A percentile compares a stretch with the other conserved stretches of the same genome.
These are phyloP conservation scores for Choristoneura fumiferana DNA, from an alignment of 1,140 invertebrate species.

Conservation along the genomic window DNA sequence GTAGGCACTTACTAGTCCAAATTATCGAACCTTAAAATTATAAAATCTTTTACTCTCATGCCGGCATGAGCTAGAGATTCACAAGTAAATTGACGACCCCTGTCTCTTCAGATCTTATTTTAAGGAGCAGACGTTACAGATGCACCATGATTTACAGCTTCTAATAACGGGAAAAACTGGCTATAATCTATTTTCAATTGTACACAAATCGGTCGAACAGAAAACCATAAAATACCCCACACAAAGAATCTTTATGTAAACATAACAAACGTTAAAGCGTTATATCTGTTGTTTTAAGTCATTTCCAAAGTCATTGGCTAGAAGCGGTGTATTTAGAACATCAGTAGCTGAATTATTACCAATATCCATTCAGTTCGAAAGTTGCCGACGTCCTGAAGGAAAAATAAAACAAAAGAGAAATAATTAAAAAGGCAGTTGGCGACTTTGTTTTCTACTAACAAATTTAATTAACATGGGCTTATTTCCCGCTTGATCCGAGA, in stretches of 20 bases:
- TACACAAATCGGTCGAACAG: conserved; percentile 77
- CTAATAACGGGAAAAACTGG: conserved; percentile 77
- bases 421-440: conserved; percentile 60
- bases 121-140: conserved; percentile 61
- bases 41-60: no score
- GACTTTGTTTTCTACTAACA: conserved; percentile 56
- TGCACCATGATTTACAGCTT: conserved; percentile 72
- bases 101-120: conserved; percentile 61
- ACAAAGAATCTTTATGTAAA: conserved; percentile 79
- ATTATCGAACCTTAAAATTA: no score
- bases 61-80: not conserved
- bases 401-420: conserved; percentile 39
- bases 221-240: conserved; percentile 77
- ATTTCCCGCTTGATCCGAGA: conserved; percentile 66
- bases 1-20: no score
- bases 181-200: conserved; percentile 76
- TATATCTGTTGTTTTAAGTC: conserved; percentile 77
- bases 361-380: not conserved
- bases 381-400: not conserved
- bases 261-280: conserved; percentile 74
- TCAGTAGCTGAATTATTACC: not conserved
- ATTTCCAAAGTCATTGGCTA: conserved; percentile 74
- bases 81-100: conserved; percentile 16
- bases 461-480: conserved; percentile 73
- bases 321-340: conserved; percentile 45